Conservation (phyloP, 2,113 vertebrate genomes). For the Colaptes auratus region DNA sequence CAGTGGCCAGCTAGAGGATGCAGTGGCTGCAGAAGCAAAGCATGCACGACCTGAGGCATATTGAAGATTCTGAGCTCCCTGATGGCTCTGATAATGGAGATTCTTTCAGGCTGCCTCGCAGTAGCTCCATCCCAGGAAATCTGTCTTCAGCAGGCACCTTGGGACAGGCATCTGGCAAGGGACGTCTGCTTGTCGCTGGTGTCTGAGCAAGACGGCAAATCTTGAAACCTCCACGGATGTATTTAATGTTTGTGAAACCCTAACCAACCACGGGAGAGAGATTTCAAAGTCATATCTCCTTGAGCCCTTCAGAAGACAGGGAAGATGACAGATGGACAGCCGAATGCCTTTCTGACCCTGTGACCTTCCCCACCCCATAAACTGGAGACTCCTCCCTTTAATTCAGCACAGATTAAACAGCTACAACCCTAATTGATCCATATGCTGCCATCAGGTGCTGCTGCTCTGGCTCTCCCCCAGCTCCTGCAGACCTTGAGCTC, state of each 20-base stretch:
- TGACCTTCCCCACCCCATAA: fast-evolving
- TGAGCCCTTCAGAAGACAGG: neutral
- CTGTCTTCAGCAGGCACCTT: neutral
- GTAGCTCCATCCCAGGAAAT: neutral
- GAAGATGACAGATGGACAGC: neutral
- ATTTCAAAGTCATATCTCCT: neutral
- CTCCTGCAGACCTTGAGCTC: neutral
- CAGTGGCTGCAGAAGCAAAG: neutral
- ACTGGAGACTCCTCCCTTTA: neutral
- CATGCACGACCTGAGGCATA: neutral
- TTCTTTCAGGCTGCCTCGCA: neutral
- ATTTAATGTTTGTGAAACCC: neutral
- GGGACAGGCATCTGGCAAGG: neutral
- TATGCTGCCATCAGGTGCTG: neutral
- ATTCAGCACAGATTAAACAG: neutral
- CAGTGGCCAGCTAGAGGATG: neutral
- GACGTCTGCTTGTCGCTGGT: neutral
- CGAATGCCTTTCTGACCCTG: fast-evolving
- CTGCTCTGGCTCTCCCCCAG: neutral
- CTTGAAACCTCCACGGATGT: neutral
- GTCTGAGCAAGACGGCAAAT: neutral
- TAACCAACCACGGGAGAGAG: neutral
- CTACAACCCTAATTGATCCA: neutral
- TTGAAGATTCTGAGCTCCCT: neutral
- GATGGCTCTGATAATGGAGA: neutral